Conservation (phyloP, 2,888 invertebrate genomes). For the Calameuta pallipes region DNA sequence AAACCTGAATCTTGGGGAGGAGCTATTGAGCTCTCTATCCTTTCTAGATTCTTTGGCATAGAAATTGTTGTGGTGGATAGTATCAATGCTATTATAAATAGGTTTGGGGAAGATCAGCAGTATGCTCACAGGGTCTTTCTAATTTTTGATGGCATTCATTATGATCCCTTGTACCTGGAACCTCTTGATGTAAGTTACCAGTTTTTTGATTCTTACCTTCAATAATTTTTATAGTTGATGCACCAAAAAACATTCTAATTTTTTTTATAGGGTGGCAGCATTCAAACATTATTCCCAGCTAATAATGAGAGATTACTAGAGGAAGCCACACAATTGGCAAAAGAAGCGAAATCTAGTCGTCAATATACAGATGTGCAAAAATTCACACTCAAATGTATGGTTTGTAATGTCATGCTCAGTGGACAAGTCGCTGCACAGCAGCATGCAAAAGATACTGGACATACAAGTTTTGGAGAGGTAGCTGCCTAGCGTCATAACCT, state of each 20-base stretch:
- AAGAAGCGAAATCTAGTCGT: constrained; percentile 87
- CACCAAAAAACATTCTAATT: constrained; percentile 7
- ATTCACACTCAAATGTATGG: constrained; percentile 85
- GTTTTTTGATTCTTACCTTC: neutral
- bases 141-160: constrained; percentile 96
- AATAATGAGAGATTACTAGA: constrained; percentile 78
- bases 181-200: constrained; percentile 75
- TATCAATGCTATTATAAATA: constrained; percentile 87
- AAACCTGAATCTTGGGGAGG: constrained; percentile 95
- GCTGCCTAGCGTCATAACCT: constrained; percentile 37
- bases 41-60: constrained; percentile 86
- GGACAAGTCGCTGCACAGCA: constrained; percentile 86
- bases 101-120: constrained; percentile 92
- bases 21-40: constrained; percentile 91
- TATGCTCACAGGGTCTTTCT: constrained; percentile 87
- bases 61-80: constrained; percentile 96
- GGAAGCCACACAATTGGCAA: constrained; percentile 87
- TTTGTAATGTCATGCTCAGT: constrained; percentile 80
- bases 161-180: constrained; percentile 93
- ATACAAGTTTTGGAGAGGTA: constrained; percentile 84
- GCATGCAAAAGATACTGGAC: constrained; percentile 88
- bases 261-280: constrained; percentile 75
- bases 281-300: constrained; percentile 84
- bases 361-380: constrained; percentile 92
- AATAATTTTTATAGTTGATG: neutral